These are phyloP conservation scores for Chascanopsetta lugubris DNA, from an alignment of 2,113 vertebrate genomes.

Conservation along the genomic window DNA sequence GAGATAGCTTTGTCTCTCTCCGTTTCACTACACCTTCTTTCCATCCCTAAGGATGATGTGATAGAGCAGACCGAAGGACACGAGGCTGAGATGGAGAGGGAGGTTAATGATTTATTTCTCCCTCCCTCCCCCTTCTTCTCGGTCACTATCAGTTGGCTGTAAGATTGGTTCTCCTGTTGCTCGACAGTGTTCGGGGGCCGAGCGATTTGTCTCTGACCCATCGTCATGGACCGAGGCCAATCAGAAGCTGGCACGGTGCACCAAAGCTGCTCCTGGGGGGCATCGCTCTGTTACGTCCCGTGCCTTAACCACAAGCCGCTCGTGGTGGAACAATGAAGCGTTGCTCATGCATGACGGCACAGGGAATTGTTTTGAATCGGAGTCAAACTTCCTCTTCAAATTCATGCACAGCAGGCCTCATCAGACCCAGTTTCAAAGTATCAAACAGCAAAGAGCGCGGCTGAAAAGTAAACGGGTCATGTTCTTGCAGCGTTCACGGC, in stretches of 20 bases:
- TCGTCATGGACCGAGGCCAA: slow-evolving; percentile 57
- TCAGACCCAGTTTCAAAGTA: slow-evolving; percentile 30
- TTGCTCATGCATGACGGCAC: slow-evolving; percentile 42
- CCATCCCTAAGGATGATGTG: slow-evolving; percentile 57
- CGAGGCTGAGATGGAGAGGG: slow-evolving; percentile 59
- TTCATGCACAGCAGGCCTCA: slow-evolving; percentile 29
- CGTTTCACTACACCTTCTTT: slow-evolving; percentile 58
- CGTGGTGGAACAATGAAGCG: slow-evolving; percentile 45
- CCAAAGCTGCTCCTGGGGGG: slow-evolving; percentile 16
- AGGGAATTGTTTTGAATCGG: slow-evolving; percentile 54
- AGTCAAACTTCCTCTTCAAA: slow-evolving; percentile 52
- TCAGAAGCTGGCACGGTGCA: slow-evolving; percentile 44
- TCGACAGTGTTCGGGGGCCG: slow-evolving; percentile 49
- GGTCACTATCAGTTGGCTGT: slow-evolving; percentile 50
- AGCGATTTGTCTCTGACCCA: slow-evolving; percentile 40
- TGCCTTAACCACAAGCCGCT: slow-evolving; percentile 39
- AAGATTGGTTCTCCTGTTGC: slow-evolving; percentile 61
- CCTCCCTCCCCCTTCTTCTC: slow-evolving; percentile 40
- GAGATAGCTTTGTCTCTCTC: slow-evolving; percentile 65
- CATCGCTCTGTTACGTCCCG: slow-evolving; percentile 5
- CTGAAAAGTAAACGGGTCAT: slow-evolving; percentile 14
- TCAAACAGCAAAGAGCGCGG: slow-evolving; percentile 6
- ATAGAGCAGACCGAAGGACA: slow-evolving; percentile 69
- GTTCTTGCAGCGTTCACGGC: not conserved
- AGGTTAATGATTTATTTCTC: slow-evolving; percentile 68